Base-by-base conservation (phyloP, 2,113 vertebrate species). In the Penelope pileata region DNA sequence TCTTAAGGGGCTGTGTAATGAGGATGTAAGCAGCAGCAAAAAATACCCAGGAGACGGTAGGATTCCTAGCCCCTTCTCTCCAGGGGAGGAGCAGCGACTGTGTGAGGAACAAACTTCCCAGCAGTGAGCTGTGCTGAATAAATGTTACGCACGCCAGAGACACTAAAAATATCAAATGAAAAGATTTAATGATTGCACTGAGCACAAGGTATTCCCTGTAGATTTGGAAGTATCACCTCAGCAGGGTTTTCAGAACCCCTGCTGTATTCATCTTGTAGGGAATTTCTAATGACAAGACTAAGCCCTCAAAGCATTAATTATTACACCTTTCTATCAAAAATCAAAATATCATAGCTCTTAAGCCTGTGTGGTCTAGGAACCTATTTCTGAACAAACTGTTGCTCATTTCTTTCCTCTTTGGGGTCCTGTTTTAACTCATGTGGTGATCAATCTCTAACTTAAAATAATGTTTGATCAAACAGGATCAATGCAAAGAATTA, bases 21-120 rank as follows among this genome's bases (percentile, higher is more conserved):
- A 77, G 87, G 60, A 38, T 83, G 73, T 69, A 77, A 87, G 94
- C 90, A 81, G 82, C 92, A 85, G 89, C 73, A 70, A 47, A 26
- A 62, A 36, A 43, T 19, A 48, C 88, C 64, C 82, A 30, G 38
- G 90, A 77, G 95, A 54, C 69, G 6, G 15, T 13, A 40, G 24
- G 60, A 88, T 85, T 76, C 69, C 6, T 74, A 62, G 51, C 63
- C 83, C 62, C 43, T 89, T 78, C 64, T 38, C 88, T 94, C 88
- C 63, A 6, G 16, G 66, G 82, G 62, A 89, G 66, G 73, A 90
- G 86, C 16, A 90, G 42, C 9, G 17, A n/a, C 70, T 76, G 63
- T 3, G 0, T 78, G 89, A 88, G 79, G 80, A 94, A 32, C 51
- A 34, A 77, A 50, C 51, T 84, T 83, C 62, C 47, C 91, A 63